Percentiles rank a stretch among this genome's conserved stretches.
Evolutionary conservation across 2,113 vertebrate species (phyloP).

Genomic region (Sialia sialis): DNA sequence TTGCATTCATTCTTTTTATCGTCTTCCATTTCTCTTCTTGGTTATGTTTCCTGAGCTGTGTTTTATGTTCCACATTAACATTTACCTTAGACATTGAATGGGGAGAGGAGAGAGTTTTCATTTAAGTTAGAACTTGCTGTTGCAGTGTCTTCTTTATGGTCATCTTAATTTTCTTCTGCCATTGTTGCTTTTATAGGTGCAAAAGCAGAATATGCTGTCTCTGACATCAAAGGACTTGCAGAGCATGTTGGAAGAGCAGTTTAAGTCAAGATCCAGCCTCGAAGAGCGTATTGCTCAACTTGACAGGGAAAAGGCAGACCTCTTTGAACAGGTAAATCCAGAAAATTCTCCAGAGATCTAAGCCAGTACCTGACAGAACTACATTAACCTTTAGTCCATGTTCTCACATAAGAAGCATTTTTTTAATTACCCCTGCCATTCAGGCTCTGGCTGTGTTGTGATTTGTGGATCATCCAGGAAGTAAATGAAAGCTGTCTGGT

Average conservation of each 20-base stretch:
- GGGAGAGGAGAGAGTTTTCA: neutral
- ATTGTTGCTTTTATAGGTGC: constrained; percentile 62
- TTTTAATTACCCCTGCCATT: neutral
- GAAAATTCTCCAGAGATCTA: neutral
- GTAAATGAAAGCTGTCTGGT: neutral
- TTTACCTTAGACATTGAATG: neutral
- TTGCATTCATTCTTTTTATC: neutral
- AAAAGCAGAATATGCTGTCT: constrained; percentile 78
- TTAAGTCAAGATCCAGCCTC: constrained; percentile 78
- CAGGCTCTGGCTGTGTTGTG: neutral
- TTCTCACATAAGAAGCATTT: neutral
- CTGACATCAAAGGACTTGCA: constrained; percentile 78
- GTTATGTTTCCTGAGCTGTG: neutral
- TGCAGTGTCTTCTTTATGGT: neutral
- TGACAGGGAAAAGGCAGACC: constrained; percentile 35
- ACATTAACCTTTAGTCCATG: neutral
- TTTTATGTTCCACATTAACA: neutral
- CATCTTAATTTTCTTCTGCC: neutral
- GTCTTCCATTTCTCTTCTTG: neutral
- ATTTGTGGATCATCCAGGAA: neutral
- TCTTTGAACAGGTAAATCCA: constrained; percentile 24
- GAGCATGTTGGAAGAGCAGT: constrained; percentile 82
- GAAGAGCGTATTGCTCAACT: constrained; percentile 77
- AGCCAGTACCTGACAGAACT: neutral
- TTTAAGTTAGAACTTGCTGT: neutral